These are phyloP conservation scores for Heterodera schachtii DNA, from an alignment of 1,140 invertebrate genomes.

Conservation along the genomic window DNA sequence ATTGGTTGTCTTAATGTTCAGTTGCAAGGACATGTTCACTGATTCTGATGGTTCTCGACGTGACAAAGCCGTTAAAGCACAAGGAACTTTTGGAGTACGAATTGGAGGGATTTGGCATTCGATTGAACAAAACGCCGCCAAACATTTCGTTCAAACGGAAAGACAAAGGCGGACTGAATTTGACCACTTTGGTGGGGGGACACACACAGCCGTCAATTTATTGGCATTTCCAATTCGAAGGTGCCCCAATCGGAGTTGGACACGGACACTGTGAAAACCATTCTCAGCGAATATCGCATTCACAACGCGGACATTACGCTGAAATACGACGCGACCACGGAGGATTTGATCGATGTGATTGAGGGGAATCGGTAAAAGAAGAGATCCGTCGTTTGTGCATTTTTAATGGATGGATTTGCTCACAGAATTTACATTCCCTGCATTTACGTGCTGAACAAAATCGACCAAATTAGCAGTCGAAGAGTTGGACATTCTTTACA, in stretches of 20 bases:
- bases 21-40: conserved; percentile 96
- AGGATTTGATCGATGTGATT: conserved; percentile 97
- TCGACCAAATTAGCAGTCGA: conserved; percentile 78
- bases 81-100: conserved; percentile 95
- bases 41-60: conserved; percentile 97
- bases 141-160: conserved; percentile 94
- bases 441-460: conserved; percentile 98
- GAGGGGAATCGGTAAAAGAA: conserved; percentile 93
- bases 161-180: conserved; percentile 93
- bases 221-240: conserved; percentile 68
- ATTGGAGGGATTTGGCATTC: conserved; percentile 95
- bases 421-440: conserved; percentile 90
- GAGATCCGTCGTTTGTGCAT: conserved; percentile 74
- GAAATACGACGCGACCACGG: conserved; percentile 89
- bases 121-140: conserved; percentile 83
- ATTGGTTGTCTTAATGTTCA: conserved; percentile 40
- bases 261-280: conserved; percentile 89
- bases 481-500: conserved; percentile 97
- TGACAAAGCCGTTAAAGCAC: conserved; percentile 92
- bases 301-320: conserved; percentile 96
- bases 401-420: background rate
- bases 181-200: conserved; percentile 78
- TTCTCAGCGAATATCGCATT: conserved; percentile 95
- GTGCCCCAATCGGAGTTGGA: conserved; percentile 91
- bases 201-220: background rate